phyloP scores from a whole-genome alignment of 2,888 invertebrate species.

The Drosophila nr. perissopoda region DNA sequence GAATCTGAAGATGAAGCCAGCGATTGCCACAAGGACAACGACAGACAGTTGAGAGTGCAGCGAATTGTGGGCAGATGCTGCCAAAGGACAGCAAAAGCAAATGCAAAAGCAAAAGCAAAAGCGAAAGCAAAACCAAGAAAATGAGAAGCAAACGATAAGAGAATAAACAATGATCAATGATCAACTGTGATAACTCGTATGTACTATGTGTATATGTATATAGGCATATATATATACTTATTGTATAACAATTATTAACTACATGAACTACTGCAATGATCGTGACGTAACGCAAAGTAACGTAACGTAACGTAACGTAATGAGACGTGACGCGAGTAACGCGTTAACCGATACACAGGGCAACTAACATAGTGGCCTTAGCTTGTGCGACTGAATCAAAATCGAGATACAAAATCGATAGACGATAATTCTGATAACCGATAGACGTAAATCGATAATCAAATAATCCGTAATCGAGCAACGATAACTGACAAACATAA shows the following conservation, averaged over 20 bases:
- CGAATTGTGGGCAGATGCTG: slow-evolving; percentile 53
- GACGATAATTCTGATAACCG: slow-evolving; percentile 50
- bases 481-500: slow-evolving; percentile 28
- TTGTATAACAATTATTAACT: slow-evolving; percentile 67
- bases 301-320: slow-evolving; percentile 43
- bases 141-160: slow-evolving; percentile 20
- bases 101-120: slow-evolving; percentile 25
- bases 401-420: slow-evolving; percentile 47
- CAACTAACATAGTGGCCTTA: slow-evolving; percentile 74
- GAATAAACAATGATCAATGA: slow-evolving; percentile 49
- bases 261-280: slow-evolving; percentile 59
- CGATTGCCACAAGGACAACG: slow-evolving; percentile 24
- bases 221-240: slow-evolving; percentile 73
- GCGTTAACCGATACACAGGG: slow-evolving; percentile 50
- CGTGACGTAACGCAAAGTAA: slow-evolving; percentile 30
- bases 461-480: slow-evolving; percentile 36
- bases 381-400: slow-evolving; percentile 75
- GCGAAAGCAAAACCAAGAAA: slow-evolving; percentile 35
- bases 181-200: slow-evolving; percentile 74
- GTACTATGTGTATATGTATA: slow-evolving; percentile 74
- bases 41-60: slow-evolving; percentile 71
- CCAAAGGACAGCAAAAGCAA: slow-evolving; percentile 28
- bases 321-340: slow-evolving; percentile 39
- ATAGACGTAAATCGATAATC: slow-evolving; percentile 37
- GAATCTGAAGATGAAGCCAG: slow-evolving; percentile 34